phyloP scores from a whole-genome alignment of 1,140 invertebrate genomes.

The Archegozetes longisetosus region DNA sequence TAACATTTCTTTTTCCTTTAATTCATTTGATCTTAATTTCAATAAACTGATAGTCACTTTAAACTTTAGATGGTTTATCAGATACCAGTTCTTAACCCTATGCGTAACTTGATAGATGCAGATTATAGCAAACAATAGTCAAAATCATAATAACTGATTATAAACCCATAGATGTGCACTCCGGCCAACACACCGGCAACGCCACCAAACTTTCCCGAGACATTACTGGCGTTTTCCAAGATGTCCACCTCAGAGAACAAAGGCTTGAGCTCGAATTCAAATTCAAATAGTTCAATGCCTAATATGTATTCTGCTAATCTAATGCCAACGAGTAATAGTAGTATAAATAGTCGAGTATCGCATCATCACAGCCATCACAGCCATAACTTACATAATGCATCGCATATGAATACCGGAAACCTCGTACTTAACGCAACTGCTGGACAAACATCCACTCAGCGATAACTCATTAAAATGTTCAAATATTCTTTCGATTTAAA shows the following conservation, averaged over 20 bases:
- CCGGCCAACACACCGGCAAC: slow-evolving; percentile 78
- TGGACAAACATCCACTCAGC: neutral
- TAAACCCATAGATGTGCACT: slow-evolving; percentile 34
- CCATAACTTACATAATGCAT: neutral
- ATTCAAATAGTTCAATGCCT: neutral
- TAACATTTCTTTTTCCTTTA: too few species aligned
- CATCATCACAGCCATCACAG: neutral
- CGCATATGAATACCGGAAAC: neutral
- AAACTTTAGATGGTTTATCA: too few species aligned
- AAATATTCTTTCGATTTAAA: neutral
- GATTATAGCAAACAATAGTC: too few species aligned
- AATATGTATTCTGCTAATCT: neutral
- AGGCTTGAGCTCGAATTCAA: neutral
- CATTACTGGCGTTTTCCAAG: slow-evolving; percentile 62
- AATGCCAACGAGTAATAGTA: neutral
- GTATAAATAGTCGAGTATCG: neutral
- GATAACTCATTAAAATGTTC: neutral
- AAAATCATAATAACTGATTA: too few species aligned
- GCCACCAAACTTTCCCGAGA: slow-evolving; percentile 72
- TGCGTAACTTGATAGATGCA: too few species aligned
- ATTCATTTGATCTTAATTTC: too few species aligned
- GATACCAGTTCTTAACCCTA: too few species aligned
- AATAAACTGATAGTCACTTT: too few species aligned
- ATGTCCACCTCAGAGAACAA: slow-evolving; percentile 39
- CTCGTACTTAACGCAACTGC: neutral